Conservation (phyloP, 2,113 vertebrate genomes). For the Lates calcarifer region DNA sequence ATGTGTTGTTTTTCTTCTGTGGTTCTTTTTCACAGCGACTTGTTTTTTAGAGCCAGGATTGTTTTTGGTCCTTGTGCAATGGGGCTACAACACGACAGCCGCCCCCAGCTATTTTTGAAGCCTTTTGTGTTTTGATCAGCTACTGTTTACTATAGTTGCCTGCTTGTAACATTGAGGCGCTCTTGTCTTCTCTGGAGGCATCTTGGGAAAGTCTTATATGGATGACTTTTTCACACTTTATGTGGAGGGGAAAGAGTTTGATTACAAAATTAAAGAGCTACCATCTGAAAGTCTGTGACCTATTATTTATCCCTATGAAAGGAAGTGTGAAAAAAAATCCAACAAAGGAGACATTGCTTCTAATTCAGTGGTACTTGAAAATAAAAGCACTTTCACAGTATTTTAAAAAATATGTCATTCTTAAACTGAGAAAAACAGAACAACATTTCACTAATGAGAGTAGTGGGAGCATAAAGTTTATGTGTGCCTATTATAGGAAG, state of each 20-base stretch:
- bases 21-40: conserved; percentile 31
- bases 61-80: conserved; percentile 45
- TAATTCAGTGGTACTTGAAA: not conserved
- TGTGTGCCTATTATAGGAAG: not conserved
- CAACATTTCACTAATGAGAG: not conserved
- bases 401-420: not conserved
- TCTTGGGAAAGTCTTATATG: conserved; percentile 1
- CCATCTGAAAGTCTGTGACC: not conserved
- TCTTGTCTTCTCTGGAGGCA: conserved; percentile 21
- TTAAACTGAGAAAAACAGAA: not conserved
- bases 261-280: conserved; percentile 1
- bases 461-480: not conserved
- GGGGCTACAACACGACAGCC: conserved; percentile 13
- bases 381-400: no score
- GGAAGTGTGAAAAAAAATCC: no score
- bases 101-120: conserved; percentile 57
- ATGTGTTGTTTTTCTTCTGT: conserved; percentile 66
- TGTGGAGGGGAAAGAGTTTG: not conserved
- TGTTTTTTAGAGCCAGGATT: conserved; percentile 42
- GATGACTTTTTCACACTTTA: not conserved
- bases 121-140: conserved; percentile 56
- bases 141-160: conserved; percentile 36
- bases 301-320: not conserved
- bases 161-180: conserved; percentile 14
- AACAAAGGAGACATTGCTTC: not conserved